Base-by-base conservation (phyloP, 2,797 vertebrate genomes). In the Anguilla obscura region DNA sequence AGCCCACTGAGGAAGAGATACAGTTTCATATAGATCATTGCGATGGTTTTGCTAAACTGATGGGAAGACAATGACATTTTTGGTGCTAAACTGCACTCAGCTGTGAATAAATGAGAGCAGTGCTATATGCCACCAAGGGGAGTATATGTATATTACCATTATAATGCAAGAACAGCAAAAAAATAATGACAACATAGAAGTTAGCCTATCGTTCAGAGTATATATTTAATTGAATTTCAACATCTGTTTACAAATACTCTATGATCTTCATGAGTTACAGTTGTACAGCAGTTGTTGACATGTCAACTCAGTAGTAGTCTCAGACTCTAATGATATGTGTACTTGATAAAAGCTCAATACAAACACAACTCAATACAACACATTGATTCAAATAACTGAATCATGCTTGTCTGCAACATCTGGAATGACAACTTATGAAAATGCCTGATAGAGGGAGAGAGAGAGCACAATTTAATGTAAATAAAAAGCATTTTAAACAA, bases 371-470 rank as follows among this genome's bases (percentile, higher is more conserved):
- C 92, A 91, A 92, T 92, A 93, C 91, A 87, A 90, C 91, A 90
- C 92, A 92, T 92, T 90, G 87, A 94, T 92, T 50, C 54, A 95
- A 93, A 95, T 93, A 92, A 93, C 93, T 92, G 91, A 91, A 91
- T 94, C 91, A 93, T 93, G 93, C 95, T 95, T 93, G 94, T 95
- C 92, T 91, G 86, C 89, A 93, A 94, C 95, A 96, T 96, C 95
- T 96, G 95, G 95, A 95, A 94, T 92, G 91, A 93, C 93, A 92
- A 94, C 92, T 94, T 92, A 93, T 94, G 93, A 95, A 95, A 91
- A 89, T 87, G 66, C 91, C 92, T 89, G 91, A 93, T 93, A 88
- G 89, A 92, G 87, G 85, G 30, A 12, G 88, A 87, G 86, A 7
- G 18, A 60, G 40, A 52, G 45, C 87, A 36, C 7, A 66, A 18